Evolutionary conservation across 2,797 vertebrate genomes (phyloP).

Genomic region (Graptemys geographica): DNA sequence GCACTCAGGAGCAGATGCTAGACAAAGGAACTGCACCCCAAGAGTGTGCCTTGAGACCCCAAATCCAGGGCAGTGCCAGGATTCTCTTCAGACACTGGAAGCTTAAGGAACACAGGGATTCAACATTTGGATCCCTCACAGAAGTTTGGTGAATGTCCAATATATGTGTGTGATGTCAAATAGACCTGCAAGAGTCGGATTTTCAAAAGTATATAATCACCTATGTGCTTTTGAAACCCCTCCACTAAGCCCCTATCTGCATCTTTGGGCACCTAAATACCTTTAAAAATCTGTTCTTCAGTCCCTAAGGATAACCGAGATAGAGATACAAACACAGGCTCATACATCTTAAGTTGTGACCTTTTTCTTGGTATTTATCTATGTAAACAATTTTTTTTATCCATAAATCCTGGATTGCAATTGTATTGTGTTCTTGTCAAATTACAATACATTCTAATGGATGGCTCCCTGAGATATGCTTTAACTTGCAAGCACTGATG

Average conservation of each 20-base stretch:
- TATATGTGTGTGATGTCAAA: neutral
- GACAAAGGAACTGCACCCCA: neutral
- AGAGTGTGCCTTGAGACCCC: neutral
- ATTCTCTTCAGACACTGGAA: neutral
- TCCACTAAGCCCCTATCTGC: neutral
- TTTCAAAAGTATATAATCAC: neutral
- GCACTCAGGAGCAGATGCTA: neutral
- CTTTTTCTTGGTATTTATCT: neutral
- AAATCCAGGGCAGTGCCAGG: neutral
- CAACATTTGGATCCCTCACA: neutral
- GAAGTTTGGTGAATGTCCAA: neutral
- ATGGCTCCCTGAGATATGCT: slow-evolving; percentile 11
- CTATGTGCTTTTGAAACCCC: slow-evolving; percentile 20
- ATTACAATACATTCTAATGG: neutral
- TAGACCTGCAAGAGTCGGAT: neutral
- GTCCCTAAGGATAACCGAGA: neutral
- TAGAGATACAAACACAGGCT: neutral
- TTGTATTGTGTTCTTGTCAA: slow-evolving; percentile 9
- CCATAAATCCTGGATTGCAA: neutral
- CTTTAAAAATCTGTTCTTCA: slow-evolving; percentile 27
- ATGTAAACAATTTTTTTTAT: neutral
- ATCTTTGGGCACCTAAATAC: neutral
- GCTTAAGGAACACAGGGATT: neutral
- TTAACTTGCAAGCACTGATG: neutral
- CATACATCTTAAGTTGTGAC: neutral